Conservation (phyloP, 2,797 vertebrate species). For the Myotis pilosus region DNA sequence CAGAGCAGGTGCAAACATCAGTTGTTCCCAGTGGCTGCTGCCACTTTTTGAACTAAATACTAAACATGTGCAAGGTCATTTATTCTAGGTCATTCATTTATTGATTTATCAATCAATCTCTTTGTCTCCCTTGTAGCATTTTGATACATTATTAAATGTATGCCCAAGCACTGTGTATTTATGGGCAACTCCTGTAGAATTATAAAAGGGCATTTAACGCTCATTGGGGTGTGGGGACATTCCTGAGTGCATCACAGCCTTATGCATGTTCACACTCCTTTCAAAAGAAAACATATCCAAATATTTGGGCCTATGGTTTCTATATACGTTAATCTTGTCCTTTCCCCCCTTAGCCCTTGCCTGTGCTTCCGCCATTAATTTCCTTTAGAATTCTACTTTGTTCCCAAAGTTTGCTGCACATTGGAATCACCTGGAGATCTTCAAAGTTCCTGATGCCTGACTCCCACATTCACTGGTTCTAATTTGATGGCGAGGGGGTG, state of each 20-base stretch:
- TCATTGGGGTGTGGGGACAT: background rate
- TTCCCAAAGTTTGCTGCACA: background rate
- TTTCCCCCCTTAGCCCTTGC: background rate
- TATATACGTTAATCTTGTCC: background rate
- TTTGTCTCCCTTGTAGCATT: slow-evolving; percentile 8
- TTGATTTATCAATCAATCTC: slow-evolving; percentile 43
- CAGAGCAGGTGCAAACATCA: background rate
- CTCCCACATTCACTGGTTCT: background rate
- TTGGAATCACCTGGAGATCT: background rate
- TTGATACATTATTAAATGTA: slow-evolving; percentile 36
- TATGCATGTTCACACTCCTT: background rate
- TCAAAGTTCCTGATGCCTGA: background rate
- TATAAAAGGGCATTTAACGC: background rate
- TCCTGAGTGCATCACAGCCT: background rate
- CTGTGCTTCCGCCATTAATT: background rate
- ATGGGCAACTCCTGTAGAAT: background rate
- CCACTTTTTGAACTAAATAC: slow-evolving; percentile 22
- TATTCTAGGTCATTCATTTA: slow-evolving; percentile 9
- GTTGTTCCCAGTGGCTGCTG: slow-evolving; percentile 1
- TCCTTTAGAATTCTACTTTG: background rate
- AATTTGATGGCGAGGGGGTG: background rate
- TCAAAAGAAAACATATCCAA: background rate
- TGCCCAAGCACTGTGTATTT: background rate
- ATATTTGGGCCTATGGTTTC: background rate
- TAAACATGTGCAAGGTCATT: background rate